A percentile compares a stretch with the other conserved stretches of the same genome.
These are phyloP conservation scores for Distichodus sexfasciatus DNA, from an alignment of 2,797 vertebrate genomes.

Conservation along the genomic window DNA sequence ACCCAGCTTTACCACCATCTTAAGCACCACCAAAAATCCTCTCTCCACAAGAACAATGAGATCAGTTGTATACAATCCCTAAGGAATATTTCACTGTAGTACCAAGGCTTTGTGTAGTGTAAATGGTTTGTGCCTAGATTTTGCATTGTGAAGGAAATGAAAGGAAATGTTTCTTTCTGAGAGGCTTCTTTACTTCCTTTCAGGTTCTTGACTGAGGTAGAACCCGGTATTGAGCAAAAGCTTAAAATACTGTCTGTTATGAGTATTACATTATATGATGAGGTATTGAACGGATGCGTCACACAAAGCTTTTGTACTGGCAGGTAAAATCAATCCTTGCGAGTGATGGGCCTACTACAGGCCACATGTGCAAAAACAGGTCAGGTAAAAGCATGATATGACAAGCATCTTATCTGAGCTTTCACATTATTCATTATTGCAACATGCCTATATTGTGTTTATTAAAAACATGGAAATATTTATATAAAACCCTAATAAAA, in stretches of 20 bases:
- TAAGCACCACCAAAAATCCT: conserved; percentile 66
- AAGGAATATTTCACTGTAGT: conserved; percentile 72
- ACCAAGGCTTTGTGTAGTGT: conserved; percentile 75
- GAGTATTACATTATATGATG: conserved; percentile 76
- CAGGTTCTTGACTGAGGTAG: conserved; percentile 84
- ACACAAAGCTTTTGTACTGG: conserved; percentile 78
- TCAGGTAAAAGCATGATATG: conserved; percentile 84
- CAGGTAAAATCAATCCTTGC: conserved; percentile 79
- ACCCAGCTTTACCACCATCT: conserved; percentile 55
- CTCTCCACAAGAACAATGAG: conserved; percentile 62
- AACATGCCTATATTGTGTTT: conserved; percentile 87
- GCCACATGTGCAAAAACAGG: conserved; percentile 82
- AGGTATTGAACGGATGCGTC: conserved; percentile 81
- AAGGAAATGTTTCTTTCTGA: conserved; percentile 56
- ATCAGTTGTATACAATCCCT: conserved; percentile 70
- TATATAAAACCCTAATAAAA: conserved; percentile 74
- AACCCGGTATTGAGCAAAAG: conserved; percentile 71
- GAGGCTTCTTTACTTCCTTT: conserved; percentile 66
- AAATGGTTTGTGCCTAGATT: conserved; percentile 63
- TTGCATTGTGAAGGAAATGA: conserved; percentile 67
- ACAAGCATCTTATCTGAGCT: conserved; percentile 82
- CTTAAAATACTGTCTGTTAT: conserved; percentile 79
- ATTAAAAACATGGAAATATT: conserved; percentile 80
- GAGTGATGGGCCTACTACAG: conserved; percentile 72
- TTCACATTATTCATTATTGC: conserved; percentile 87